Evolutionary conservation across 2,888 invertebrate genomes (phyloP).

Genomic region (Meiosimyza platycephala): DNA sequence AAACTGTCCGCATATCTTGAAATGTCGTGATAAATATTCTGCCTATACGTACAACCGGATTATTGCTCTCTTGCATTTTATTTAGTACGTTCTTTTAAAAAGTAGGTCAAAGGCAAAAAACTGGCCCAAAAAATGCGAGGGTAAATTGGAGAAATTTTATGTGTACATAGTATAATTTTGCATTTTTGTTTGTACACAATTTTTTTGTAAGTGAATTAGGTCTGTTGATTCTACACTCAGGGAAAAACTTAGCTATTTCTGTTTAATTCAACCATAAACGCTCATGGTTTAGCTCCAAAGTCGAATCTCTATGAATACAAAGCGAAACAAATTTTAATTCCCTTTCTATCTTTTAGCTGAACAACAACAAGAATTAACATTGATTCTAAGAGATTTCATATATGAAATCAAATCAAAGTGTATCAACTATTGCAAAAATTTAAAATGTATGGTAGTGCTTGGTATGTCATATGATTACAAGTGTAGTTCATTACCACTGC

Average conservation of each 20-base stretch:
- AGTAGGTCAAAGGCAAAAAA: conserved; percentile 14
- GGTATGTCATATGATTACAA: too few species aligned
- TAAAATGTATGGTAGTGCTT: too few species aligned
- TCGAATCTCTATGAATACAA: not conserved
- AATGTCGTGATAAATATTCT: not conserved
- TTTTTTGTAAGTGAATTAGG: not conserved
- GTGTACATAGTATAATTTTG: not conserved
- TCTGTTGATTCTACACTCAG: conserved; percentile 7
- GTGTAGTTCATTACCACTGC: too few species aligned
- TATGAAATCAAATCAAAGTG: too few species aligned
- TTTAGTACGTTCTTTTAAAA: not conserved
- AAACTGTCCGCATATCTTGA: not conserved
- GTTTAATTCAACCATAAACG: not conserved
- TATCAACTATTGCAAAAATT: too few species aligned
- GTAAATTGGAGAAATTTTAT: not conserved
- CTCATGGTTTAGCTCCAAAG: not conserved
- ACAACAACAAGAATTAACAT: not conserved
- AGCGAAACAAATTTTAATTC: not conserved
- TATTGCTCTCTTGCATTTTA: not conserved
- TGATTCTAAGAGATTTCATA: too few species aligned
- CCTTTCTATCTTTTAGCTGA: not conserved
- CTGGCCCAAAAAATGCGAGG: not conserved
- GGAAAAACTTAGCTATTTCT: conserved; percentile 6
- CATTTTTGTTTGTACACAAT: conserved; percentile 4
- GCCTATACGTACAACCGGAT: conserved; percentile 17